A percentile compares a stretch with the other conserved stretches of the same genome.
Conservation (phyloP, 2,797 vertebrate genomes). For the Arctocebus calabarensis region DNA sequence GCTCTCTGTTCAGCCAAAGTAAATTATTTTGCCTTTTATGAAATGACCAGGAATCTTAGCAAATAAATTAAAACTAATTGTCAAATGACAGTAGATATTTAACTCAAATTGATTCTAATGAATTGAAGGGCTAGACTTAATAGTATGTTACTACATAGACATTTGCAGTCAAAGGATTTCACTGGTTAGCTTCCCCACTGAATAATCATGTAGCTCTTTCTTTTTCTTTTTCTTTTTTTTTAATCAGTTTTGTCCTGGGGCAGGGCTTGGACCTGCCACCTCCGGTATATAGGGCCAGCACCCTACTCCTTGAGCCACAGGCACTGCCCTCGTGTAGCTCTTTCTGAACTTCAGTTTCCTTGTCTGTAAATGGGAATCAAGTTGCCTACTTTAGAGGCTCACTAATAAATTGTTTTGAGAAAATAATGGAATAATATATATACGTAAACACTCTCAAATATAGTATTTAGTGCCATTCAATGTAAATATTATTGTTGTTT, state of each 20-base stretch:
- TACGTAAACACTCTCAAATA: background rate
- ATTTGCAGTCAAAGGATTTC: constrained; percentile 19
- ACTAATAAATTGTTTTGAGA: constrained; percentile 23
- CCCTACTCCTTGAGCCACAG: too few species aligned
- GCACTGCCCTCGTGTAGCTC: background rate
- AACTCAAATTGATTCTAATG: constrained; percentile 25
- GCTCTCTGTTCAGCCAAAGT: constrained; percentile 42
- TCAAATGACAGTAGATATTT: constrained; percentile 43
- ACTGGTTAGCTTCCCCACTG: background rate
- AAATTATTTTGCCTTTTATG: constrained; percentile 56
- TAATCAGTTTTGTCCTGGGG: too few species aligned
- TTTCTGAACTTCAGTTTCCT: constrained; percentile 74
- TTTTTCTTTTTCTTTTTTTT: too few species aligned
- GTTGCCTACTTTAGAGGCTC: background rate
- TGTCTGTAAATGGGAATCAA: constrained; percentile 64
- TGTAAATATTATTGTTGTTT: constrained; percentile 32
- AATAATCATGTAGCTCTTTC: background rate
- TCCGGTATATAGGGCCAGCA: too few species aligned
- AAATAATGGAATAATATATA: constrained; percentile 24
- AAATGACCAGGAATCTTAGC: constrained; percentile 53
- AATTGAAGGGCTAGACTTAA: constrained; percentile 49
- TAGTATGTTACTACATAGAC: background rate
- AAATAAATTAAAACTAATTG: constrained; percentile 56
- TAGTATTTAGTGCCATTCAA: background rate
- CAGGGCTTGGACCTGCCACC: too few species aligned